These are phyloP conservation scores for Fulmarus glacialis DNA, from an alignment of 2,113 vertebrate species.

Conservation along the genomic window DNA sequence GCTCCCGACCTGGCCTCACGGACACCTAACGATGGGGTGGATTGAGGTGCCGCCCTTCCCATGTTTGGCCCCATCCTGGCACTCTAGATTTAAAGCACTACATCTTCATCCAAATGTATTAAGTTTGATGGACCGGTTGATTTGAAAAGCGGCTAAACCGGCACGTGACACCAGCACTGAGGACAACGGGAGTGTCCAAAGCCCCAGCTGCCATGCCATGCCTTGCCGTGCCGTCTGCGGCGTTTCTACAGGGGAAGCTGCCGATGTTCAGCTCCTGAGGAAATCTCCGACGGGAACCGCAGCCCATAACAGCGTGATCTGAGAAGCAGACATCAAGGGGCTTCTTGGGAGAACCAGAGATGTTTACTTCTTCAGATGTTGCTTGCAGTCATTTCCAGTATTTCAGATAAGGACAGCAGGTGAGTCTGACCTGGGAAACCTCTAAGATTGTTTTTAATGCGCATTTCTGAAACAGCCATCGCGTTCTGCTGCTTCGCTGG, in stretches of 20 bases:
- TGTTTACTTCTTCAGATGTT: background rate
- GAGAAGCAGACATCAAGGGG: background rate
- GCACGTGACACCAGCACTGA: fast-evolving
- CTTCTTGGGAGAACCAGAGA: background rate
- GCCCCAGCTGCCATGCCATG: fast-evolving
- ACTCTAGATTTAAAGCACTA: too few relatives aligned
- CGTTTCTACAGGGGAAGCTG: background rate
- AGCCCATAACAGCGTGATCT: fast-evolving
- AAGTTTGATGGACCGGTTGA: background rate
- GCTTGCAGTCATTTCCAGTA: background rate
- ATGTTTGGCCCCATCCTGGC: background rate
- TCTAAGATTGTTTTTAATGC: background rate
- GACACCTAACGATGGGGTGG: background rate
- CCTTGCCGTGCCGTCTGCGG: fast-evolving
- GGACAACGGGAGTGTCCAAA: background rate
- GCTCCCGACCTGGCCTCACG: background rate
- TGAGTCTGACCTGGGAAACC: background rate
- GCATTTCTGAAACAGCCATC: background rate
- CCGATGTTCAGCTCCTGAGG: background rate
- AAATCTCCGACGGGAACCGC: background rate
- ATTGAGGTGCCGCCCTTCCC: background rate
- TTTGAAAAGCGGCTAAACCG: background rate
- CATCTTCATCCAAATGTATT: background rate
- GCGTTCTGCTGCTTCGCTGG: fast-evolving
- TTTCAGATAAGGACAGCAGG: background rate